Conservation (phyloP, 2,797 vertebrate genomes). For the Delichon dasypus region DNA sequence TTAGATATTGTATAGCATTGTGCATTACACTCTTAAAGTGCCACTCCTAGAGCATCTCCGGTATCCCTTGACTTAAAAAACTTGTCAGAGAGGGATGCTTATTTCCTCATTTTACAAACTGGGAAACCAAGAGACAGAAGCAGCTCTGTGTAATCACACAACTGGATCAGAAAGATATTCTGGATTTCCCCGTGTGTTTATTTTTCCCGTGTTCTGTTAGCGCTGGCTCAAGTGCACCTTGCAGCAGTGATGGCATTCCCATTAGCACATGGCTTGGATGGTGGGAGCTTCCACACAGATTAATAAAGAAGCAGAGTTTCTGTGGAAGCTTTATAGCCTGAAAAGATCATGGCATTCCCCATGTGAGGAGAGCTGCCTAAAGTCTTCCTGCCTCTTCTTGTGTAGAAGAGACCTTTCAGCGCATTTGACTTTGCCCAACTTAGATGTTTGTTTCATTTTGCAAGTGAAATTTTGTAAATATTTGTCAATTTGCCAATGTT, state of each 20-base stretch:
- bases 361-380: not conserved
- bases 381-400: not conserved
- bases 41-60: not conserved
- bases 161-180: not conserved
- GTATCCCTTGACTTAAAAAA: not conserved
- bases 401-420: not conserved
- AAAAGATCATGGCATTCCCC: not conserved
- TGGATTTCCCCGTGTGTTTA: not conserved
- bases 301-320: not conserved
- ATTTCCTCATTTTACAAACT: not conserved
- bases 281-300: not conserved
- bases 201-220: not conserved
- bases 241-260: not conserved
- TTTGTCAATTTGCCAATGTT: slow-evolving; percentile 1
- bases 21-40: not conserved
- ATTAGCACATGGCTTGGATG: not conserved
- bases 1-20: not conserved
- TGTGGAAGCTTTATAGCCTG: not conserved
- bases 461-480: slow-evolving; percentile 21
- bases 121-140: not conserved
- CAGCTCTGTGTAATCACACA: not conserved
- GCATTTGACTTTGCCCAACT: not conserved
- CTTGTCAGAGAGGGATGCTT: not conserved
- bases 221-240: not conserved
- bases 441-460: not conserved